phyloP scores from a whole-genome alignment of 2,113 vertebrate species.

The Bostrychus sinensis region DNA sequence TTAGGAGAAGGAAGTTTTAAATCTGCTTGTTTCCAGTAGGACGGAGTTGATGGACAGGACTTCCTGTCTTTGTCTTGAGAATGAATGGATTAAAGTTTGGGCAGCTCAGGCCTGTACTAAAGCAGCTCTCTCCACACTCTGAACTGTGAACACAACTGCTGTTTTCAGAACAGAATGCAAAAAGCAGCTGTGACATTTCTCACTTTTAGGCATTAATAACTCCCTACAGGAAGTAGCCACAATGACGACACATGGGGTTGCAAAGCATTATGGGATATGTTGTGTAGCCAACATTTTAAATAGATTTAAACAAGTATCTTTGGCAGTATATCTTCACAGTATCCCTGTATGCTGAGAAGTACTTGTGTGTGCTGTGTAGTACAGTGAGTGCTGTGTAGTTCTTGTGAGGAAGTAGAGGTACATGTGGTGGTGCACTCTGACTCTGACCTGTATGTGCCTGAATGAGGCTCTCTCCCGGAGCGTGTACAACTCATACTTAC shows the following conservation, averaged over 20 bases:
- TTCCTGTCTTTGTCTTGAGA: slow-evolving; percentile 12
- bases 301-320: neutral
- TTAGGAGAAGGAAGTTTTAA: no score
- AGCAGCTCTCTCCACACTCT: neutral
- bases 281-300: neutral
- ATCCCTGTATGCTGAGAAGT: neutral
- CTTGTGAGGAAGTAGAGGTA: no score
- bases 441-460: neutral
- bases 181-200: neutral
- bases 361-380: neutral
- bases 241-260: neutral
- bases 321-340: neutral
- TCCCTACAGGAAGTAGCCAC: neutral
- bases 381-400: no score
- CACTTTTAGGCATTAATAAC: neutral
- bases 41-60: neutral
- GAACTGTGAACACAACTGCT: neutral
- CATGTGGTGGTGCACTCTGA: slow-evolving; percentile 9
- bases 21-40: slow-evolving; percentile 1
- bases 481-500: slow-evolving; percentile 19
- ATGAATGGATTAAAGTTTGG: neutral
- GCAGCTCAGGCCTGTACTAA: neutral
- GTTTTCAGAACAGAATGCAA: no score
- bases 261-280: slow-evolving; percentile 21
- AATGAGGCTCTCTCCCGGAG: fast-evolving